Evolutionary conservation across 1,140 invertebrate genomes (phyloP).

Genomic region (Drosophila guanche): DNA sequence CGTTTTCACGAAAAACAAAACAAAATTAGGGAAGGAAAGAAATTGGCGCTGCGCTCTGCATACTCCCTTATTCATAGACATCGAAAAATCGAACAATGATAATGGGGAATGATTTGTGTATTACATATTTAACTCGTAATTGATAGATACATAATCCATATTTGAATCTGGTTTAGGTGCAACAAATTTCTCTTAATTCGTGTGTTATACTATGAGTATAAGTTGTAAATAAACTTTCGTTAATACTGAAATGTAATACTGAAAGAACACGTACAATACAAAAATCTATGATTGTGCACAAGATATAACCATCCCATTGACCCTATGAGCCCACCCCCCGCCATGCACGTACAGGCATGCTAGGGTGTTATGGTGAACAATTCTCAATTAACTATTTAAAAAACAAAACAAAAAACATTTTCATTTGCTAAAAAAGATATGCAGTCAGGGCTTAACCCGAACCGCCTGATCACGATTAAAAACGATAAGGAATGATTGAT

Average conservation of each 20-base stretch:
- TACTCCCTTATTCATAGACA: background rate
- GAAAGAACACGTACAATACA: constrained; percentile 25
- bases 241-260: constrained; percentile 48
- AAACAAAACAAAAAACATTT: constrained; percentile 17
- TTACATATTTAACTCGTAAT: constrained; percentile 20
- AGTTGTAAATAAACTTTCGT: constrained; percentile 29
- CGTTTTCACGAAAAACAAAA: background rate
- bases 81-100: constrained; percentile 33
- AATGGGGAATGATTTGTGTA: background rate
- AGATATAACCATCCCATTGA: constrained; percentile 3
- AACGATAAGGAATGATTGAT: no score
- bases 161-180: constrained; percentile 53
- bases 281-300: constrained; percentile 38
- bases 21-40: background rate
- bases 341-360: constrained; percentile 12
- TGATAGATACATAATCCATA: constrained; percentile 19
- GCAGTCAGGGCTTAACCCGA: background rate
- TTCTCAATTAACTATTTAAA: constrained; percentile 37
- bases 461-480: no score
- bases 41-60: no score
- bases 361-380: constrained; percentile 13
- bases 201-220: constrained; percentile 23
- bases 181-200: constrained; percentile 39
- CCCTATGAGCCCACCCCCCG: background rate
- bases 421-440: constrained; percentile 33